Conservation (phyloP, 2,797 vertebrate genomes). For the Tamandua tetradactyla region DNA sequence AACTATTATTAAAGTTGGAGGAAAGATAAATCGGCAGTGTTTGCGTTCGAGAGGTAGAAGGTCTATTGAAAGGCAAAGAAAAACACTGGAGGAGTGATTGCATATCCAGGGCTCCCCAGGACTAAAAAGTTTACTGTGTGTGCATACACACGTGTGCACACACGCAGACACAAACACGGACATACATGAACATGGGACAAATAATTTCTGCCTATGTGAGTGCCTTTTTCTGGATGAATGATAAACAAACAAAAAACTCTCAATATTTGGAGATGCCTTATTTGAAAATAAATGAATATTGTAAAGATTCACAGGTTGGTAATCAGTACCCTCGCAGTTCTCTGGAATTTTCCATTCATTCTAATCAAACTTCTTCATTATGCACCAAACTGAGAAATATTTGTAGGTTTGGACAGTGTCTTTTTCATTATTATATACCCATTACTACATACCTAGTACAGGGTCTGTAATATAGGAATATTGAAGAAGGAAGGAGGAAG, state of each 20-base stretch:
- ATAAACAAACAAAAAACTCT: neutral
- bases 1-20: neutral
- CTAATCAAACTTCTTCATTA: neutral
- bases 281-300: neutral
- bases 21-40: fast-evolving
- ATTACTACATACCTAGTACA: neutral
- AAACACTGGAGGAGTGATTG: neutral
- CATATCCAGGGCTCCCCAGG: neutral
- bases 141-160: too few species aligned
- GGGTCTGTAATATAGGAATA: neutral
- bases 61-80: constrained; percentile 8
- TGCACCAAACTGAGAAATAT: fast-evolving
- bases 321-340: neutral
- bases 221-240: neutral
- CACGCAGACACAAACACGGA: fast-evolving
- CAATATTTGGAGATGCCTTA: neutral
- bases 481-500: neutral
- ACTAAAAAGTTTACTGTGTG: fast-evolving
- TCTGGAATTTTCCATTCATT: neutral
- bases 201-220: neutral
- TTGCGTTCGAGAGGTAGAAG: neutral
- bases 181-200: fast-evolving
- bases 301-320: neutral
- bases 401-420: fast-evolving
- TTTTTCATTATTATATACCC: too few species aligned